phyloP scores from a whole-genome alignment of 92 coral and sea anemone genomes.

The Umimayanthus kanabou region DNA sequence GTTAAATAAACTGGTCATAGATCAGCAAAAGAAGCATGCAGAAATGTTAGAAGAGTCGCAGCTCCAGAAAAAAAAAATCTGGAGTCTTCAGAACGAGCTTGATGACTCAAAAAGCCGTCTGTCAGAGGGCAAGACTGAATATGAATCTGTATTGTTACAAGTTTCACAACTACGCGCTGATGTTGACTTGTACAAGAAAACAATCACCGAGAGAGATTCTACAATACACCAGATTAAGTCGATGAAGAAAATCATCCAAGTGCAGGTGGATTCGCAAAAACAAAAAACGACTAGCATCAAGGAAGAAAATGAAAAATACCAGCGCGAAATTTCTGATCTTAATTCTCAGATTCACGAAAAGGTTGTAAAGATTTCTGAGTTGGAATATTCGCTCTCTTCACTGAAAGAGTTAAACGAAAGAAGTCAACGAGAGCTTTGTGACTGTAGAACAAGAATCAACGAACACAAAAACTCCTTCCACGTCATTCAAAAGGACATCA shows the following conservation, averaged over 20 bases:
- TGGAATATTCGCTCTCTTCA: slow-evolving; percentile 4
- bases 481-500: slow-evolving; percentile 10
- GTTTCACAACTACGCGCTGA: slow-evolving; percentile 12
- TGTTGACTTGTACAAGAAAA: slow-evolving; percentile 9
- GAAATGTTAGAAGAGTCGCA: slow-evolving; percentile 8
- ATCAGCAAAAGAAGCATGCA: slow-evolving; percentile 9
- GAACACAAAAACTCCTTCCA: neutral
- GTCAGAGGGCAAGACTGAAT: neutral
- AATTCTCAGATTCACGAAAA: slow-evolving; percentile 28
- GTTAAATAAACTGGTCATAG: neutral
- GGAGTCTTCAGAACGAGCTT: slow-evolving; percentile 15
- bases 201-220: slow-evolving; percentile 6
- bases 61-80: neutral
- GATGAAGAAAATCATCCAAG: neutral
- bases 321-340: slow-evolving; percentile 9
- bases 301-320: slow-evolving; percentile 22
- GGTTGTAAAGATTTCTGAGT: neutral
- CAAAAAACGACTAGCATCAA: neutral
- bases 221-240: slow-evolving; percentile 2
- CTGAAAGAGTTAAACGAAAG: neutral
- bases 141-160: neutral
- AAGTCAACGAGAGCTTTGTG: neutral
- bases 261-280: slow-evolving; percentile 22
- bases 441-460: slow-evolving; percentile 1
- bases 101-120: neutral